Evolutionary conservation across 2,888 invertebrate genomes (phyloP).

Genomic region (Mactromeris polynyma): DNA sequence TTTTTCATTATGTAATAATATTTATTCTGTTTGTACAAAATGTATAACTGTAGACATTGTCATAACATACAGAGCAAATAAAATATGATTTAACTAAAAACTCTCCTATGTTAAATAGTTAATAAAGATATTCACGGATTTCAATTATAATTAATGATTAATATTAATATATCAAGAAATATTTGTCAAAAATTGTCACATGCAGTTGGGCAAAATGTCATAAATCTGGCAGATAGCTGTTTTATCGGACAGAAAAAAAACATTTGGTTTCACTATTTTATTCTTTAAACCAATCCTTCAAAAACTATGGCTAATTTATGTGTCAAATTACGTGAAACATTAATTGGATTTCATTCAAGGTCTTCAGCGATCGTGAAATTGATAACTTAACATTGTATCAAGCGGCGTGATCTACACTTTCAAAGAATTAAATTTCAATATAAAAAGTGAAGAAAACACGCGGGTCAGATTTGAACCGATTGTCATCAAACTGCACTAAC

Average conservation of each 20-base stretch:
- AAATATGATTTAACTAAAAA: no score
- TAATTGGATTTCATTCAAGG: constrained; percentile 40
- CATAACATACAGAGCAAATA: no score
- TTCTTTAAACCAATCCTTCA: neutral
- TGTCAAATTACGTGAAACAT: constrained; percentile 52
- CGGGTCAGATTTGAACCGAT: constrained; percentile 35
- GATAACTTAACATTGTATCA: constrained; percentile 45
- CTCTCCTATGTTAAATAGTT: no score
- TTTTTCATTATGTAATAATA: no score
- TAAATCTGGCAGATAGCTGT: neutral
- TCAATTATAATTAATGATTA: neutral
- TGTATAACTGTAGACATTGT: no score
- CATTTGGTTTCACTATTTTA: neutral
- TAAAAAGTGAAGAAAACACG: constrained; percentile 42
- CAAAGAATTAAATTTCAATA: constrained; percentile 31
- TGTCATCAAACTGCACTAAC: constrained; percentile 39
- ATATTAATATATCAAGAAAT: neutral
- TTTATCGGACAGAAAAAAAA: neutral
- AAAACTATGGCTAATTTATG: constrained; percentile 26
- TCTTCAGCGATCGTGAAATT: neutral
- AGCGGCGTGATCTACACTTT: constrained; percentile 30
- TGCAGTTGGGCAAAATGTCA: neutral
- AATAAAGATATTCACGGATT: no score
- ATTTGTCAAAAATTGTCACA: neutral
- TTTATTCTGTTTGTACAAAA: no score